These are phyloP conservation scores for Dasypogon diadema DNA, from an alignment of 2,888 invertebrate genomes.

Conservation along the genomic window DNA sequence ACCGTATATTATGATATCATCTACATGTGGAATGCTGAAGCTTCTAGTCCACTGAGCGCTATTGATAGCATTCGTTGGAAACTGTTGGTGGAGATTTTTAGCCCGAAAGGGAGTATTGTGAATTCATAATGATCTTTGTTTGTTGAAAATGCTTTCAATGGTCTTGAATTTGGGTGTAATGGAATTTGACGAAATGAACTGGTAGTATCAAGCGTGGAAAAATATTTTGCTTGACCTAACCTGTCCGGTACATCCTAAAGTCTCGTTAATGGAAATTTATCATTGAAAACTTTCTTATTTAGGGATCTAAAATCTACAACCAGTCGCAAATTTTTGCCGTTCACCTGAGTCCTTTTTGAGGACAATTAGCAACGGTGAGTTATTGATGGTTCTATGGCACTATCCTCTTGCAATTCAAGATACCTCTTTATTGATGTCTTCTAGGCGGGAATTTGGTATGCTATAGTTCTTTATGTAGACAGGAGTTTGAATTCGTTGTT, in stretches of 20 bases:
- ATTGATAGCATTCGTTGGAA: too few species aligned
- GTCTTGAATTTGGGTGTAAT: not conserved
- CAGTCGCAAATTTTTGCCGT: conserved; percentile 12
- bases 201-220: conserved; percentile 47
- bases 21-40: too few species aligned
- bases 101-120: too few species aligned
- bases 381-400: conserved; percentile 42
- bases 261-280: conserved; percentile 25
- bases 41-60: too few species aligned
- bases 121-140: too few species aligned
- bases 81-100: too few species aligned
- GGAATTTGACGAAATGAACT: conserved; percentile 46
- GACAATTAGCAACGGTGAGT: conserved; percentile 49
- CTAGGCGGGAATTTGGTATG: not conserved
- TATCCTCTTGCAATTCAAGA: not conserved
- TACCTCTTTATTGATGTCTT: conserved; percentile 3
- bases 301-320: conserved; percentile 33
- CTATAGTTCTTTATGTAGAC: conserved; percentile 19
- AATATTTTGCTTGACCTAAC: conserved; percentile 51
- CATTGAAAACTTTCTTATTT: conserved; percentile 23
- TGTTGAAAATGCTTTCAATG: conserved; percentile 34
- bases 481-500: conserved; percentile 15
- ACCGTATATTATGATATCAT: too few species aligned
- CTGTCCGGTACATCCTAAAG: conserved; percentile 21
- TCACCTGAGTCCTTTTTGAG: conserved; percentile 27